These are phyloP conservation scores for Drosophila setifemur DNA, from an alignment of 1,140 invertebrate species.

Conservation along the genomic window DNA sequence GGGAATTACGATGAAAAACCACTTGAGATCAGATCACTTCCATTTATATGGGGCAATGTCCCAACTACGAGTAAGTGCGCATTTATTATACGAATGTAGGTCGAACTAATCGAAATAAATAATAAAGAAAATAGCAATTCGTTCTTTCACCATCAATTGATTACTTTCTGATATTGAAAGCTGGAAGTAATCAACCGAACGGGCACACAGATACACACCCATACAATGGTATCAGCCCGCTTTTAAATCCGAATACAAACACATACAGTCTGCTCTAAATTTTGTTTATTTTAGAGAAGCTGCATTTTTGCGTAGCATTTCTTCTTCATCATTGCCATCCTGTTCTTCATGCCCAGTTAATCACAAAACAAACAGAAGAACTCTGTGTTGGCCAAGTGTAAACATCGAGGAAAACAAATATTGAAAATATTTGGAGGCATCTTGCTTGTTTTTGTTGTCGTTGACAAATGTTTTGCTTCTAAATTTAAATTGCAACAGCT, in stretches of 20 bases:
- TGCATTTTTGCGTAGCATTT: conserved; percentile 52
- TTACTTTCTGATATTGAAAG: conserved; percentile 44
- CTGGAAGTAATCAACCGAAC: conserved; percentile 40
- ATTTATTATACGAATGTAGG: background rate
- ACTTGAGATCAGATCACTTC: conserved; percentile 19
- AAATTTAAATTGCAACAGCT: conserved; percentile 31
- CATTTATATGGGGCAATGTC: conserved; percentile 33
- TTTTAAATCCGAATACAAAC: conserved; percentile 19
- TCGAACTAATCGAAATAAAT: conserved; percentile 36
- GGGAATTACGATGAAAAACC: background rate
- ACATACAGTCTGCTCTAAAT: conserved; percentile 6
- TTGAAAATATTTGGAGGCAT: conserved; percentile 52
- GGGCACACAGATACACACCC: background rate
- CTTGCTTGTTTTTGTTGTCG: conserved; percentile 16
- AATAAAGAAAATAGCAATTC: conserved; percentile 10
- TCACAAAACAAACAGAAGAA: conserved; percentile 47
- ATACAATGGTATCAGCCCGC: background rate
- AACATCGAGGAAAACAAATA: conserved; percentile 63
- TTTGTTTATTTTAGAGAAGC: conserved; percentile 30
- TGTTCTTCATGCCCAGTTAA: conserved; percentile 38
- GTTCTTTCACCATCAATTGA: conserved; percentile 45
- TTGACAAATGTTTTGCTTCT: conserved; percentile 41
- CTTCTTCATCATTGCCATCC: background rate
- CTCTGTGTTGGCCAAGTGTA: conserved; percentile 50
- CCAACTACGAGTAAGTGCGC: conserved; percentile 25